Conservation (phyloP, 2,888 invertebrate species). For the Mythimna pallens region DNA sequence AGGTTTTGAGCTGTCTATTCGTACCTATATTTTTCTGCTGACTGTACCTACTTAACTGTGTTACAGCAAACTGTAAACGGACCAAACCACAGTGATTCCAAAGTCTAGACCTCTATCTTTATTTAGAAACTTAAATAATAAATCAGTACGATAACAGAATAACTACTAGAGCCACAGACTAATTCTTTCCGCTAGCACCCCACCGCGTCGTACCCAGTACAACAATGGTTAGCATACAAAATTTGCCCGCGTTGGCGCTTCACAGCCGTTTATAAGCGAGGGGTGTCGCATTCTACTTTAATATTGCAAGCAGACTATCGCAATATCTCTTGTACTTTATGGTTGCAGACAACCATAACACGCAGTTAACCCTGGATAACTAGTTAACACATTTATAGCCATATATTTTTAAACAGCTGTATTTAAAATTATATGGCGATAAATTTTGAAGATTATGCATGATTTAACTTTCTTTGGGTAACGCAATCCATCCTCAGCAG, state of each 20-base stretch:
- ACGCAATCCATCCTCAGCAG: too few species aligned
- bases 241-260: conserved; percentile 40
- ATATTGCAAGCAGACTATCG: conserved; percentile 58
- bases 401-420: too few species aligned
- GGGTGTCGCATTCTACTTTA: conserved; percentile 54
- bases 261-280: conserved; percentile 38
- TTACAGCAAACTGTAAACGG: conserved; percentile 2
- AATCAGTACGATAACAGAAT: conserved; percentile 55
- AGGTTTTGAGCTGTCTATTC: background rate
- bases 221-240: conserved; percentile 39
- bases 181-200: conserved; percentile 36
- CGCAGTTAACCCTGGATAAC: conserved; percentile 33
- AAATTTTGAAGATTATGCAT: conserved; percentile 5
- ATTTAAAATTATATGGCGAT: conserved; percentile 17
- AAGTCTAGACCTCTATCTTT: conserved; percentile 40
- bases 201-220: conserved; percentile 23
- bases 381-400: too few species aligned
- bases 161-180: conserved; percentile 33
- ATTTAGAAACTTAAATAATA: conserved; percentile 43
- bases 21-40: background rate
- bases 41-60: background rate
- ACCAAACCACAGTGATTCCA: conserved; percentile 8
- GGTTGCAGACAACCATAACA: conserved; percentile 25
- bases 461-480: background rate
- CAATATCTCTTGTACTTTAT: conserved; percentile 52